Evolutionary conservation across 2,888 invertebrate species (phyloP).

Genomic region (Ommatoiulus sabulosus): DNA sequence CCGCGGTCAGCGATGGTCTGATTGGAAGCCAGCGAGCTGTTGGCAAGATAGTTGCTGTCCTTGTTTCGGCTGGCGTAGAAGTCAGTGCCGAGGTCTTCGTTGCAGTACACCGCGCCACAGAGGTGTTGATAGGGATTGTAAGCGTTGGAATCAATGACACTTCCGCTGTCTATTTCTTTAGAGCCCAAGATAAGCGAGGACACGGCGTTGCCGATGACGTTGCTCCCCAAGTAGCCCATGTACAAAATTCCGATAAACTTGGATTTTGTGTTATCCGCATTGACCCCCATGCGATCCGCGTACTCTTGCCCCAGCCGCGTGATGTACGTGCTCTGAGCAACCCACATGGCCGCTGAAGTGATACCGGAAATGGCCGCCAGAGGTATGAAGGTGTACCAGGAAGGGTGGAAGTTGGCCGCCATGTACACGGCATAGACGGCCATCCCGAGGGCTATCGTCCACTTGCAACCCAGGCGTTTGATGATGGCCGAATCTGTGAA

Average conservation of each 20-base stretch:
- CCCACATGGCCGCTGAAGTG: slow-evolving; percentile 60
- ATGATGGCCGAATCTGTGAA: slow-evolving; percentile 59
- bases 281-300: slow-evolving; percentile 53
- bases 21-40: neutral
- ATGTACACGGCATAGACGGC: slow-evolving; percentile 60
- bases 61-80: slow-evolving; percentile 2
- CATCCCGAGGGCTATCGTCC: slow-evolving; percentile 59
- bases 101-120: slow-evolving; percentile 60
- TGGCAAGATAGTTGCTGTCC: neutral
- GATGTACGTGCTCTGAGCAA: slow-evolving; percentile 61
- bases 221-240: slow-evolving; percentile 60
- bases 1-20: neutral
- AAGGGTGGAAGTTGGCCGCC: slow-evolving; percentile 60
- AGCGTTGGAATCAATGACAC: neutral
- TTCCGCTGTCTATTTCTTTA: neutral
- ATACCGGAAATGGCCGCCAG: slow-evolving; percentile 60
- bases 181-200: slow-evolving; percentile 55
- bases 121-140: slow-evolving; percentile 51
- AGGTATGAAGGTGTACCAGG: slow-evolving; percentile 55
- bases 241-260: slow-evolving; percentile 61
- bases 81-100: slow-evolving; percentile 52
- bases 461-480: slow-evolving; percentile 60
- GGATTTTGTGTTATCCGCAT: slow-evolving; percentile 59
- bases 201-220: slow-evolving; percentile 53
- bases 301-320: slow-evolving; percentile 60